Base-by-base conservation (phyloP, 2,797 vertebrate species). In the Pangasius macronema region DNA sequence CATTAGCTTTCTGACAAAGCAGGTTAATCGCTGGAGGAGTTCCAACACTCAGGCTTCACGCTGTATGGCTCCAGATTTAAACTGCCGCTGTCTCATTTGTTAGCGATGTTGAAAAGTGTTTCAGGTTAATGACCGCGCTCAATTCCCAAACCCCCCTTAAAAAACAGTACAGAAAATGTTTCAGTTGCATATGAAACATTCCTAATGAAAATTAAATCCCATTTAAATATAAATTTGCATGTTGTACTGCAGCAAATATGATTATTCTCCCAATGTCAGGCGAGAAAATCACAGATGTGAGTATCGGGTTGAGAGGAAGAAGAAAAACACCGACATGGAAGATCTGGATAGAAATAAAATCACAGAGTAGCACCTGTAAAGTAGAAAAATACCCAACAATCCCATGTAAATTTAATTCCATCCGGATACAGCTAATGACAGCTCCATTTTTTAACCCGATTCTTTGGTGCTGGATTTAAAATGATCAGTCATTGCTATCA, bases 1-100 rank as follows among this genome's bases (percentile, higher is more conserved):
- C 63, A 91, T 90, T 86, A 86, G 39, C 83, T 68, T 87, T 82
- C 70, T 36, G 59, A 59, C 63, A 55, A 65, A 81, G 87, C 82
- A 76, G 51, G 65, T 73, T 68, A 30, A 65, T 3, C 1, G 27
- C 5, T 24, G 68, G 49, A 86, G 57, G 85, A 55, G 79, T 75
- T 72, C 67, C n/a, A 82, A n/a, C 79, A 36, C 42, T 27, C 57
- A 0, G n/a, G 42, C 63, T 68, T 68, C 63, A 83, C 20, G 18
- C 46, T 68, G 63, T 36, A 3, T 20, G 39, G 27, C 5, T 65
- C 39, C 27, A 20, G 42, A 7, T 49, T 51, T 51, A 36, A 81
- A 14, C 14, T 0, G 22, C 0, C 3, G 24, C 81, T 0, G 42
- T 18, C 36, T 63, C 80, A 1, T 68, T 51, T 51, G n/a, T 51